phyloP scores from a whole-genome alignment of 2,888 invertebrate species.

The Calliphora vomitoria region DNA sequence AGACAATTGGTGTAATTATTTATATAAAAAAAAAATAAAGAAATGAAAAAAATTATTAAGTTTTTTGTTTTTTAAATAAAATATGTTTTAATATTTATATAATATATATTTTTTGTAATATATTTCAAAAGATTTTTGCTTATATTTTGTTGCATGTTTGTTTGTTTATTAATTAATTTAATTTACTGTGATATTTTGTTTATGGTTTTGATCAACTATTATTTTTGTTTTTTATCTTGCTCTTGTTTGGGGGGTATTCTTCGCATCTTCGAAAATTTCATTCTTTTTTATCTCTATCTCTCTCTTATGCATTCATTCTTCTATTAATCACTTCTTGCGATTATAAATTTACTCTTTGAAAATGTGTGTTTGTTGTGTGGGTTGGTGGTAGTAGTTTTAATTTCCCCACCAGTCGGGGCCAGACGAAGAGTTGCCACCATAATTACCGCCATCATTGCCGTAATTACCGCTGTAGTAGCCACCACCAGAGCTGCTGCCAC shows the following conservation, averaged over 20 bases:
- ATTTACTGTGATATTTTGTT: slow-evolving; percentile 70
- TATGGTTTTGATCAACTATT: slow-evolving; percentile 64
- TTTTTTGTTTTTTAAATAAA: slow-evolving; percentile 67
- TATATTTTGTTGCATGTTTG: slow-evolving; percentile 46
- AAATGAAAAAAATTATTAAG: slow-evolving; percentile 38
- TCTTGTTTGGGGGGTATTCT: slow-evolving; percentile 34
- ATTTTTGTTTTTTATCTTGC: slow-evolving; percentile 67
- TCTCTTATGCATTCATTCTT: slow-evolving; percentile 32
- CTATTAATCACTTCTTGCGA: slow-evolving; percentile 66
- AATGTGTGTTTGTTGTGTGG: too few relatives aligned
- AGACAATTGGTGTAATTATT: slow-evolving; percentile 46
- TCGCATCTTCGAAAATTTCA: slow-evolving; percentile 26
- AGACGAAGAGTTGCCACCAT: slow-evolving; percentile 80
- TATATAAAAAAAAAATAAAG: slow-evolving; percentile 27
- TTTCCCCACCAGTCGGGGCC: slow-evolving; percentile 86
- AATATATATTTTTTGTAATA: slow-evolving; percentile 63
- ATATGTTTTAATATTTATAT: slow-evolving; percentile 63
- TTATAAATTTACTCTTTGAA: slow-evolving; percentile 43
- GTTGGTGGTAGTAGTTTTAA: slow-evolving; percentile 72
- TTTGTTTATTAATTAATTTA: slow-evolving; percentile 60
- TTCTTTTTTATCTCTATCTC: slow-evolving; percentile 40
- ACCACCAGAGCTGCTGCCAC: slow-evolving; percentile 85
- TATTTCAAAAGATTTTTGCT: slow-evolving; percentile 66
- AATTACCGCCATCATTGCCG: slow-evolving; percentile 77
- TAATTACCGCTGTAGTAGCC: slow-evolving; percentile 84